Base-by-base conservation (phyloP, 2,888 invertebrate species). In the Pantelozetes paolii region DNA sequence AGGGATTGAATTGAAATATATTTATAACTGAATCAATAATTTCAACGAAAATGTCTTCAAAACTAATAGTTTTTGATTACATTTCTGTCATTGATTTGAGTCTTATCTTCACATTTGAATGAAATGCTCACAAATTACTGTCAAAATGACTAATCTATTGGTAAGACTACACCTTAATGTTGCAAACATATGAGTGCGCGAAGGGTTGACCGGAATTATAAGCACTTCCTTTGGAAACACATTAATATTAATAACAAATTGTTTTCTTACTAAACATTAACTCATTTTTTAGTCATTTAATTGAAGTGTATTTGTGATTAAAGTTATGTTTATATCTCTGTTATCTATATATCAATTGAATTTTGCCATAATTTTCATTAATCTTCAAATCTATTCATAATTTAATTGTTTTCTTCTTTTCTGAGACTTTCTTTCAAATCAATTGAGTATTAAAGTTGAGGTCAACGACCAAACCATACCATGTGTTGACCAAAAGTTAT, bases 401-500 rank as follows among this genome's bases (percentile, higher is more conserved):
- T 8, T 36, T 36, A 36, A 36, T 36, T 9, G 36, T 36, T 36
- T 36, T 36, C 36, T 36, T 36, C 36, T 36, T 36, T 36, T 36
- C 5, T 36, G 9, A 36, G 6, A 36, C 5, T 36, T 36, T 36
- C 36, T 5, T 9, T 9, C 48, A 20, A 48, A 23, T 30, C 28
- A 57, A 57, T 57, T 57, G 57, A 57, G 6, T 57, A 28, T 2
- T 5, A 18, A 20, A 64, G 36, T 64, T 64, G 69, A 69, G 69
- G 42, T 69, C 69, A 69, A 45, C 45, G 69, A 69, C 69, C 45
- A 26, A 69, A 26, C 26, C 15, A 42, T 69, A 15, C 45, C 69
- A 69, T 69, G 23, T 69, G 69, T 45, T 42, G 40, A 69, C 69
- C 69, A 69, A 69, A 69, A 69, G 23, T 42, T 67, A 26, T 69